phyloP scores from a whole-genome alignment of 1,140 invertebrate genomes.

The Glossosoma conforme region DNA sequence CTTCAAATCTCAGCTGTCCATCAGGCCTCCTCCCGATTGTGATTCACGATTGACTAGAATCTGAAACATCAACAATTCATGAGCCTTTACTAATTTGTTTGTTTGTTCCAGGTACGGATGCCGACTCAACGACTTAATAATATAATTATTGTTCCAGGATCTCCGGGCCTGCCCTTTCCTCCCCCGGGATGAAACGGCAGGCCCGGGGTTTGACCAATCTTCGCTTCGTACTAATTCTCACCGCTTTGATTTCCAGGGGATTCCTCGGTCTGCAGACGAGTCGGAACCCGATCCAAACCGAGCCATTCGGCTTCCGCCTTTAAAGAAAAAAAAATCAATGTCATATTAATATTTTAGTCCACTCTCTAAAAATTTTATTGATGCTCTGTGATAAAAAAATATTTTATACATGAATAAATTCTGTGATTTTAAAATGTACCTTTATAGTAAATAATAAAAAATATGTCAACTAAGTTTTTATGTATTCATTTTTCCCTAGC shows the following conservation, averaged over 20 bases:
- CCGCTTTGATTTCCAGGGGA: constrained; percentile 52
- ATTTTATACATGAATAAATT: too few species aligned
- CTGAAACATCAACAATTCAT: constrained; percentile 20
- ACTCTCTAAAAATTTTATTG: too few species aligned
- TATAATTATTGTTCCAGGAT: constrained; percentile 14
- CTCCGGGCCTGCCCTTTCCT: constrained; percentile 8
- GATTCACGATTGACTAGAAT: constrained; percentile 16
- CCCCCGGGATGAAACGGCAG: constrained; percentile 1
- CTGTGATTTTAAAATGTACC: too few species aligned
- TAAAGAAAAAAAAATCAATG: constrained; percentile 44
- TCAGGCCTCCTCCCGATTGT: background rate
- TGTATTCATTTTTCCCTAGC: too few species aligned
- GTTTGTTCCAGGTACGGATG: constrained; percentile 17
- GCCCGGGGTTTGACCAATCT: constrained; percentile 9
- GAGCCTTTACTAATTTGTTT: constrained; percentile 14
- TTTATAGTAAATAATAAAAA: too few species aligned
- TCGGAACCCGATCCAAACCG: constrained; percentile 50
- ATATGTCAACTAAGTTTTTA: too few species aligned
- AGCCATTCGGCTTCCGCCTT: constrained; percentile 53
- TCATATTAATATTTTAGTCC: too few species aligned
- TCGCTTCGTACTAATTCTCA: constrained; percentile 37
- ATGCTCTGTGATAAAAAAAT: too few species aligned
- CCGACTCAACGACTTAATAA: constrained; percentile 7
- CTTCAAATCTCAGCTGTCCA: too few species aligned
- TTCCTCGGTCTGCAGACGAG: constrained; percentile 50